Percentiles rank a stretch among this genome's conserved stretches.
phyloP scores from a whole-genome alignment of 1,140 invertebrate genomes.

The Samia ricini region DNA sequence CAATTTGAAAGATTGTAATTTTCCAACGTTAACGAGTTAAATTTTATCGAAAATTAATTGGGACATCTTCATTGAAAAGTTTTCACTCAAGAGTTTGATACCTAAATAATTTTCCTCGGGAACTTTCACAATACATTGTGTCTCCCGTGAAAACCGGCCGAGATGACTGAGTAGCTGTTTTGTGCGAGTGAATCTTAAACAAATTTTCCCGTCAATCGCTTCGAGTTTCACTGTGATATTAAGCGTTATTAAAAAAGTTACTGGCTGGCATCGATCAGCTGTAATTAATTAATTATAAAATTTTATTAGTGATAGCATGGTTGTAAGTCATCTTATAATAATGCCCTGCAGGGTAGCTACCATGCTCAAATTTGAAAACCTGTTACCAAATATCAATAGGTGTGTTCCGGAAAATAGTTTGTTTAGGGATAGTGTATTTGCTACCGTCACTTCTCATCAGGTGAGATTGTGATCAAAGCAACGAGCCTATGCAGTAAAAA shows the following conservation, averaged over 20 bases:
- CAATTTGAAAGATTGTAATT: conserved; percentile 61
- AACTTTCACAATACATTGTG: conserved; percentile 51
- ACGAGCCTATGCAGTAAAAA: too few species aligned
- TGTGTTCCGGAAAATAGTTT: too few species aligned
- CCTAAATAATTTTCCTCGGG: conserved; percentile 59
- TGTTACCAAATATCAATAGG: too few species aligned
- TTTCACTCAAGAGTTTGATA: conserved; percentile 64
- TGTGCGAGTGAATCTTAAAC: conserved; percentile 40
- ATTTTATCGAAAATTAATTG: conserved; percentile 77
- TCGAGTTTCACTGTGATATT: conserved; percentile 19
- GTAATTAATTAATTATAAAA: background rate
- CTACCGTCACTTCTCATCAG: too few species aligned
- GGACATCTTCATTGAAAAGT: conserved; percentile 73
- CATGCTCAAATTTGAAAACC: too few species aligned
- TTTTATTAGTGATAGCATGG: too few species aligned
- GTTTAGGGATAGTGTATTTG: too few species aligned
- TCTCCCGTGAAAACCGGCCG: conserved; percentile 27
- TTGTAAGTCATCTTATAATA: too few species aligned
- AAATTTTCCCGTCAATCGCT: conserved; percentile 46
- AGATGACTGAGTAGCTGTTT: conserved; percentile 35
- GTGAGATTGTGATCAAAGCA: too few species aligned
- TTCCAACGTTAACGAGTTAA: conserved; percentile 71
- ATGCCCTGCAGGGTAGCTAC: too few species aligned
- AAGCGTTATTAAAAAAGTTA: conserved; percentile 33
- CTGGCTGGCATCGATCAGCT: background rate